Evolutionary conservation across 92 coral and sea anemone species (phyloP), one percentile per base, ranked within the genome.

Genomic region (Zoanthus gigantus): DNA sequence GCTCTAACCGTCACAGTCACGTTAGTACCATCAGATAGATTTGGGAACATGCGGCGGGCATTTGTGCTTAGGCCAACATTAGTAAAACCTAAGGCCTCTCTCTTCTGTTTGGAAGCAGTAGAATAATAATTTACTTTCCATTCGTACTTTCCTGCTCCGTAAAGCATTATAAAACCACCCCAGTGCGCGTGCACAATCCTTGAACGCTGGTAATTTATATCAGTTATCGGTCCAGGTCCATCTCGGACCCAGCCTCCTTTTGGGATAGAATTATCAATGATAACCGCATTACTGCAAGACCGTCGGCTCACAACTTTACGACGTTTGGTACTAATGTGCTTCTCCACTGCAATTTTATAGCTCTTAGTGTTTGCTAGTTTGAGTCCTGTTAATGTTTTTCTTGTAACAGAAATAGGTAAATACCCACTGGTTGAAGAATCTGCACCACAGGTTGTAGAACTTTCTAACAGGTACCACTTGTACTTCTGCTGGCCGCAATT

Each of bases 231-330:
- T 4, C 98, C 99, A 71, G 88, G 87, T 14, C 92, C 92, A 48
- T 97, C 99, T 72, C 93, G 91, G 46, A 97, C 82, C 99, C 99
- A 95, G 56, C 99, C 99, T 28, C 88, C 92, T 54, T 88, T 76
- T 23, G 99, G 99, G 34, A 44, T 87, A 61, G 98, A 85, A 12
- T 97, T 97, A 84, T 97, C 99, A 73, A 97, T 91, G 45, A 92
- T 86, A 16, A 97, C 79, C 42, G 82, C 74, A 77, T 91, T 86
- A 53, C 94, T 91, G 73, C 99, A 97, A 46, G 85, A 29, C 46
- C 85, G 85, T 31, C 85, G 85, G 30, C 85, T 81, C 34, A 94
- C 96, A 2, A 90, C 91, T 23, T 32, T 94, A 17, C 95, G 92
- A 12, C 71, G 48, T 46, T 75, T 82, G 74, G 98, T 78, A 80